Percentiles rank a stretch among this genome's conserved stretches.
These are phyloP conservation scores for Anneissia japonica DNA, from an alignment of 35 echinoderm and acorn worm species.

Conservation along the genomic window DNA sequence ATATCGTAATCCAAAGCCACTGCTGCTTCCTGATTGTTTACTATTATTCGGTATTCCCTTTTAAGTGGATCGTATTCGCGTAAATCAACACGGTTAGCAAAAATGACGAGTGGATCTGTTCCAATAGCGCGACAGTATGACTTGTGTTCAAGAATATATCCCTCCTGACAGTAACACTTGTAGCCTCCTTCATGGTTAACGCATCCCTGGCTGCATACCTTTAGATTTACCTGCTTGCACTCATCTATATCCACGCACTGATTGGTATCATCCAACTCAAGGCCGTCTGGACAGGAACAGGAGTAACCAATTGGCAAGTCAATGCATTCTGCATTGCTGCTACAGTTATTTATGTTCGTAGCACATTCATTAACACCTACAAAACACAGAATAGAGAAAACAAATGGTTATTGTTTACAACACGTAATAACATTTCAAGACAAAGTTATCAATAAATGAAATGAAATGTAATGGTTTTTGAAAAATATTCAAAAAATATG, in stretches of 20 bases:
- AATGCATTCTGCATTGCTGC: conserved; percentile 1
- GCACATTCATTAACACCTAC: conserved; percentile 47
- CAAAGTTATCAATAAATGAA: too few relatives aligned
- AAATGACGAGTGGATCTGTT: conserved; percentile 24
- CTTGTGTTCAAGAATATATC: conserved; percentile 21
- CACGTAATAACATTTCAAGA: too few relatives aligned
- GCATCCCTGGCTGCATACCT: conserved; percentile 57
- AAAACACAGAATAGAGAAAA: neutral
- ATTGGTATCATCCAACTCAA: conserved; percentile 15
- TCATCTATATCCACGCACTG: conserved; percentile 57
- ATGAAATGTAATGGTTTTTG: too few relatives aligned
- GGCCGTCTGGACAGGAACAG: conserved; percentile 31
- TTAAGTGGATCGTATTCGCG: conserved; percentile 19
- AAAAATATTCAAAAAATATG: too few relatives aligned
- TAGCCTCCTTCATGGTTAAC: conserved; percentile 38
- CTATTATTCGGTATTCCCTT: conserved; percentile 6
- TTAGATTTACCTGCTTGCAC: conserved; percentile 26
- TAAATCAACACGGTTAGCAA: conserved; percentile 58
- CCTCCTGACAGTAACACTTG: conserved; percentile 41
- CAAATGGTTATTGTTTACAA: too few relatives aligned
- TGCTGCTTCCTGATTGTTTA: conserved; percentile 5
- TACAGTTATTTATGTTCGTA: conserved; percentile 41
- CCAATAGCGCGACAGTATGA: conserved; percentile 33
- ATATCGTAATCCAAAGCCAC: conserved; percentile 55
- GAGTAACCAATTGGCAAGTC: conserved; percentile 39